Evolutionary conservation across 2,888 invertebrate genomes (phyloP), one percentile per base, ranked within the genome.

Genomic region (Ischnura elegans): DNA sequence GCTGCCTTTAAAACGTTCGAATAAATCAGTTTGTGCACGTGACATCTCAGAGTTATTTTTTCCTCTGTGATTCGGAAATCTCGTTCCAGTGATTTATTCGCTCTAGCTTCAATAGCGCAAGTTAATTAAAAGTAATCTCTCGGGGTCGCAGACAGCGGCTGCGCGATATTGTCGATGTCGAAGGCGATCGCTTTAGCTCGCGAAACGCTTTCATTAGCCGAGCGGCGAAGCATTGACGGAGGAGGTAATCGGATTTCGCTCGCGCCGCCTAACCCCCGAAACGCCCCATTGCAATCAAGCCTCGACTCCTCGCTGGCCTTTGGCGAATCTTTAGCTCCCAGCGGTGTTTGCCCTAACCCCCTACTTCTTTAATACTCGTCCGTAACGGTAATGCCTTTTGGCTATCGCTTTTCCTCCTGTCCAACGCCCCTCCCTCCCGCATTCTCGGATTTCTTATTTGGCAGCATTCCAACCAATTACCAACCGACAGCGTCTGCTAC

Each of bases 401-500:
- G 76, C 76, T 36, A 76, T 76, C 36, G 76, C 76, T 76, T 76
- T 61, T 10, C 13, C 76, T 36, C 76, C 25, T 25, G n/a, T n/a
- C n/a, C 61, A 61, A 8, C 61, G 1, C 61, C 61, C 61, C n/a
- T n/a, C 61, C 61, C 21, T 61, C 61, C n/a, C 61, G n/a, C n/a
- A n/a, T 61, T n/a, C n/a, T 61, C 76, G 36, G 29, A 0, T 36
- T 76, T 76, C 76, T 76, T 76, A 76, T 76, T 76, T 76, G 76
- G 76, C 76, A 36, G 76, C 76, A 76, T 76, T 76, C 76, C 76
- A 76, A 76, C 76, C 76, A 76, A 76, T 76, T 76, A 76, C 76
- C 29, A 5, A 13, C 36, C 76, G 76, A 76, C 76, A 36, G 76
- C 25, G 29, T 36, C 36, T 36, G 76, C 76, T 25, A 76, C 76